These are phyloP conservation scores for Micrastur ruficollis DNA, from an alignment of 2,797 vertebrate species.

Conservation along the genomic window DNA sequence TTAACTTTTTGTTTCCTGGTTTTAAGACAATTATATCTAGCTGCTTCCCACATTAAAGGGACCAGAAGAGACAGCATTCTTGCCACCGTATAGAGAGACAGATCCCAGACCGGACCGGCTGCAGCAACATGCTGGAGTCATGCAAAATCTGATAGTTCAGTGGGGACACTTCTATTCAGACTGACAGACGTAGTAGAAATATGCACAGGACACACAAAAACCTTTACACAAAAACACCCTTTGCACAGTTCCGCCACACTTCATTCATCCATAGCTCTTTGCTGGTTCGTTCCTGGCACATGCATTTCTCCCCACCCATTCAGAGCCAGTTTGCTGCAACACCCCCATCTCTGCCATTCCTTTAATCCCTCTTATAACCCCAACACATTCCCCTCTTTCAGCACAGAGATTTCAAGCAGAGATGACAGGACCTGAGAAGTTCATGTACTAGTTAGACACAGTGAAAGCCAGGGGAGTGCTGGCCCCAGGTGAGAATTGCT, in stretches of 20 bases:
- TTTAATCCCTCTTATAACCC: background rate
- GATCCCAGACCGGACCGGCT: background rate
- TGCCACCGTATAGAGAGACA: background rate
- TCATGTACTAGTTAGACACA: background rate
- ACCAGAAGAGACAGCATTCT: background rate
- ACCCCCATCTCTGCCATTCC: background rate
- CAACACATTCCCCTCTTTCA: background rate
- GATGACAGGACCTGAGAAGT: background rate
- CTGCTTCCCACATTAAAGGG: background rate
- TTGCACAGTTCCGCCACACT: background rate
- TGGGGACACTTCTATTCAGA: background rate
- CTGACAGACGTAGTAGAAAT: background rate
- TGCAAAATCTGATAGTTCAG: background rate
- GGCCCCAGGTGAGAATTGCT: background rate
- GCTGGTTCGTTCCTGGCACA: background rate
- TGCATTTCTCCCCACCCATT: background rate
- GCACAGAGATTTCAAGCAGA: background rate
- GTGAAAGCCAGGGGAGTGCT: background rate
- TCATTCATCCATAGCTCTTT: background rate
- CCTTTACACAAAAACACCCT: background rate
- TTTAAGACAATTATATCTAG: background rate
- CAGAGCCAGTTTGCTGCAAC: background rate
- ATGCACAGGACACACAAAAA: background rate
- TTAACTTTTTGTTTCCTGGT: background rate
- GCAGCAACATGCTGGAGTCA: background rate